Evolutionary conservation across 2,113 vertebrate genomes (phyloP).

Genomic region (Xiphophorus maculatus): DNA sequence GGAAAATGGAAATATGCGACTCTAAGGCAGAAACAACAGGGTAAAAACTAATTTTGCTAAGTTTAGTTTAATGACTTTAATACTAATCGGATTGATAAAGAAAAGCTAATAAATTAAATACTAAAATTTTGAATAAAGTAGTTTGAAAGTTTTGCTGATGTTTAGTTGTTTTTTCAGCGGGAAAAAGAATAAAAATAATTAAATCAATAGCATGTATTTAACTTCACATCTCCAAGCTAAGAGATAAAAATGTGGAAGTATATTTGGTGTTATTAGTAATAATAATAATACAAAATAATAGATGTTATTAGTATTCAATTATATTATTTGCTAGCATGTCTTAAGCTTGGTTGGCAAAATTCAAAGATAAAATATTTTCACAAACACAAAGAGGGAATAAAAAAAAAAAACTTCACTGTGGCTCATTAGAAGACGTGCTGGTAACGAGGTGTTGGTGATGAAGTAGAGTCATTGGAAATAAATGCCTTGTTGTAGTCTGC

Average conservation of each 20-base stretch:
- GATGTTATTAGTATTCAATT: conserved; percentile 22
- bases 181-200: not conserved
- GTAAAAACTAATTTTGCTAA: not conserved
- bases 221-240: no score
- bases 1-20: not conserved
- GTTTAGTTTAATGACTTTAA: not conserved
- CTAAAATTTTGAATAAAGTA: not conserved
- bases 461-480: conserved; percentile 73
- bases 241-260: conserved; percentile 73
- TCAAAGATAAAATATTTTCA: conserved; percentile 10
- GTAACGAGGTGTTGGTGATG: conserved; percentile 64
- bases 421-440: conserved; percentile 31
- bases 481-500: conserved; percentile 78
- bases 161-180: not conserved
- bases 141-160: not conserved
- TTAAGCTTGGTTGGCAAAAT: not conserved
- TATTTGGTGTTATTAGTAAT: conserved; percentile 43
- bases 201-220: not conserved
- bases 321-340: not conserved
- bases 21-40: not conserved
- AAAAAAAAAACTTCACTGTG: conserved; percentile 15
- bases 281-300: no score
- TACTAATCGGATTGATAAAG: not conserved
- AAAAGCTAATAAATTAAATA: not conserved
- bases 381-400: conserved; percentile 1